Evolutionary conservation across 2,888 invertebrate genomes (phyloP).

Genomic region (Alentia gelatinosa): DNA sequence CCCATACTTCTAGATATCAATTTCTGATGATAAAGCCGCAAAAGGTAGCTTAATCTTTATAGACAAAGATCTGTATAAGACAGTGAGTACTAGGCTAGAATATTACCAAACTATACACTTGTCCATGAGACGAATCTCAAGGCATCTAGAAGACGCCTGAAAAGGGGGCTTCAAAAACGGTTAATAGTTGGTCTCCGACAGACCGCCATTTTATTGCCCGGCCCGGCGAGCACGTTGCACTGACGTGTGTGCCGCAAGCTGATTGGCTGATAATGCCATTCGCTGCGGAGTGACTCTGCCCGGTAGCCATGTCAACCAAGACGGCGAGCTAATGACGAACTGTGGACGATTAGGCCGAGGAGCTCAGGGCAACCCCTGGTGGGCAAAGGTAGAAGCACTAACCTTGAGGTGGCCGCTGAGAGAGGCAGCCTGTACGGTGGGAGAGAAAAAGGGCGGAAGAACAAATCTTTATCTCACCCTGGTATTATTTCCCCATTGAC

Average conservation of each 20-base stretch:
- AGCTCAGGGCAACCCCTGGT: background rate
- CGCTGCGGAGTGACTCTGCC: slow-evolving; percentile 8
- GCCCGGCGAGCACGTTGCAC: background rate
- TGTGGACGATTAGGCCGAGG: slow-evolving; percentile 11
- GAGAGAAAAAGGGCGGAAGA: background rate
- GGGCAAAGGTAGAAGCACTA: background rate
- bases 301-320: slow-evolving; percentile 33
- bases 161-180: too few relatives aligned
- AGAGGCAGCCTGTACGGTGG: background rate
- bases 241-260: background rate
- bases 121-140: too few relatives aligned
- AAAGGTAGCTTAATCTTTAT: too few relatives aligned
- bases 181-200: too few relatives aligned
- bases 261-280: slow-evolving; percentile 43
- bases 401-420: background rate
- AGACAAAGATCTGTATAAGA: too few relatives aligned
- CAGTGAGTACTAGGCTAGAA: too few relatives aligned
- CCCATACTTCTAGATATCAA: too few relatives aligned
- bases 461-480: too few relatives aligned
- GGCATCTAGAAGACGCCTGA: too few relatives aligned
- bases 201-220: background rate
- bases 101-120: too few relatives aligned
- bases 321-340: background rate
- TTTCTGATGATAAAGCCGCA: too few relatives aligned
- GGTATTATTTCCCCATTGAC: too few relatives aligned